Percentiles rank a stretch among this genome's conserved stretches.
Evolutionary conservation across 2,113 vertebrate genomes (phyloP).

Genomic region (Orthonyx spaldingii): DNA sequence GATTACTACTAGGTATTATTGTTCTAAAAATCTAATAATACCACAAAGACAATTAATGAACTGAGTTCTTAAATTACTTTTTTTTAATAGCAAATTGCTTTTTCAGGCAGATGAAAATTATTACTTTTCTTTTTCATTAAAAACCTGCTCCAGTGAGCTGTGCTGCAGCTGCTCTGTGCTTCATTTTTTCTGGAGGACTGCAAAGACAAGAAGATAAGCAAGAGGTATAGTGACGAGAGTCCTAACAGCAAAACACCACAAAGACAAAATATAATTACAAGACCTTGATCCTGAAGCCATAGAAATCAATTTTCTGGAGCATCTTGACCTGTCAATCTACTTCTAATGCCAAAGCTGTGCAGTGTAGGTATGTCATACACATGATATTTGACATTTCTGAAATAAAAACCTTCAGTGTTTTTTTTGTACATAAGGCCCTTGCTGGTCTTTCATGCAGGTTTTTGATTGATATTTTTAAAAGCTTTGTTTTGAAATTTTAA

Average conservation of each 20-base stretch:
- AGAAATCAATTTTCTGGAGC: neutral
- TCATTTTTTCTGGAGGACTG: neutral
- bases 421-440: neutral
- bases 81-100: neutral
- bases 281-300: neutral
- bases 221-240: neutral
- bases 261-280: neutral
- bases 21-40: constrained; percentile 23
- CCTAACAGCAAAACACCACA: neutral
- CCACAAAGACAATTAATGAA: constrained; percentile 38
- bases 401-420: neutral
- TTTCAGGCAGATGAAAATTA: neutral
- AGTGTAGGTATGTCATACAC: neutral
- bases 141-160: neutral
- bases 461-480: neutral
- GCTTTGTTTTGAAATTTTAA: neutral
- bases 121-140: neutral
- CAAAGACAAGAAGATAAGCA: neutral
- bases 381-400: neutral
- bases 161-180: neutral
- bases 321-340: neutral
- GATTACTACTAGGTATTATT: neutral
- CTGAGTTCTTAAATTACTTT: neutral
- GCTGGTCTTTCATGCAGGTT: neutral
- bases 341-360: neutral